A percentile compares a stretch with the other conserved stretches of the same genome.
Evolutionary conservation across 2,888 invertebrate genomes (phyloP).

Genomic region (Drosophila anomalata): DNA sequence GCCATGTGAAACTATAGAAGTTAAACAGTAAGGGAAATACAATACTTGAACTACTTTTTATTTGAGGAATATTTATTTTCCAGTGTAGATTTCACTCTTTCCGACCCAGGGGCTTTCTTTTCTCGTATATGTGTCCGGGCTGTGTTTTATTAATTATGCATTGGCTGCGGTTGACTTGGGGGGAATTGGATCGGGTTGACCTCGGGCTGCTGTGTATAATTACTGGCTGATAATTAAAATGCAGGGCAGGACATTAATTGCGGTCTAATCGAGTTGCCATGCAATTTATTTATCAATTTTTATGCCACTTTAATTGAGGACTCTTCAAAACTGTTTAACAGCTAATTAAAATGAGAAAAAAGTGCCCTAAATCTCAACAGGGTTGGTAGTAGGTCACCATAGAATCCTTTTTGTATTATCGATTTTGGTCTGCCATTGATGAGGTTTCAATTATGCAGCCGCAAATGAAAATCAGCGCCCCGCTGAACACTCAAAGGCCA

Average conservation of each 20-base stretch:
- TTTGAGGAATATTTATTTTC: not conserved
- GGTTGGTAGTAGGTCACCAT: not conserved
- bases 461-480: constrained; percentile 18
- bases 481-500: constrained; percentile 8
- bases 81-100: not conserved
- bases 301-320: constrained; percentile 22
- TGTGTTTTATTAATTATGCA: constrained; percentile 58
- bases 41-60: too few relatives aligned
- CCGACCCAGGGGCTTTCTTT: not conserved
- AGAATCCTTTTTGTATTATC: constrained; percentile 4
- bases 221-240: constrained; percentile 38
- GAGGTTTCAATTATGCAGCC: constrained; percentile 28
- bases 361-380: not conserved
- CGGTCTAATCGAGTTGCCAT: constrained; percentile 59
- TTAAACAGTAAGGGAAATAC: not conserved
- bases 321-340: constrained; percentile 25
- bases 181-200: constrained; percentile 27
- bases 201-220: constrained; percentile 21
- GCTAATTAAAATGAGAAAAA: constrained; percentile 45
- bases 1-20: not conserved
- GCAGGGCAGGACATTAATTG: constrained; percentile 48
- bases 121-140: constrained; percentile 13
- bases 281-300: constrained; percentile 59
- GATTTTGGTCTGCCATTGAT: constrained; percentile 4
- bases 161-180: constrained; percentile 25